Evolutionary conservation across 53 echinoderm and acorn worm species (phyloP), one percentile per base, ranked within the genome.

Genomic region (Patiria pectinifera): DNA sequence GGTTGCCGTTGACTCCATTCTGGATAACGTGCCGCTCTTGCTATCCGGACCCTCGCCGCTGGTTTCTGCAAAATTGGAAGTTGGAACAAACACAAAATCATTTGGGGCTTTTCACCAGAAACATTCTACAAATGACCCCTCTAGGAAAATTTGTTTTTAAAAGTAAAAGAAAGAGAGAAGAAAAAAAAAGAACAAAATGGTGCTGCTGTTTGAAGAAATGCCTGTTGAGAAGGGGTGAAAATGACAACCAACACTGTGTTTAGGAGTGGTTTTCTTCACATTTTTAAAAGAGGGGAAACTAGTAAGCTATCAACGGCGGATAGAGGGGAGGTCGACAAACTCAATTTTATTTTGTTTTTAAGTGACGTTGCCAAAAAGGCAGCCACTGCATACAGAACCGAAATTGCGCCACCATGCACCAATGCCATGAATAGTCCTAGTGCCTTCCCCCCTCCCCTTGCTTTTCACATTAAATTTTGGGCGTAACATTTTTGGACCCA

Each of bases 1-100:
- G 45, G 90, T 90, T n/a, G 90, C 14, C 46, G 81, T 80, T 4
- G 90, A 90, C 69, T 90, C 90, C 90, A 90, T 90, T 6, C 90
- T 35, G 66, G 90, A 63, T 45, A 90, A 24, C 1, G 90, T 81
- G 11, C 18, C 69, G 63, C n/a, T 80, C 80, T 90, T 90, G 66
- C 46, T 53, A 11, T 90, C 90, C 14, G 66, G 24, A 22, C 11
- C 80, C 6, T 90, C 90, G 23, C 78, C 48, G 48, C 90, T 81
- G 9, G 90, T 66, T 62, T 90, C 90, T 90, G 69, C 48, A 45
- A 79, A 15, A 47, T 45, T 43, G 44, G 35, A 35, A 35, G 35
- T 35, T 35, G 35, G 35, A 35, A 35, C 35, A 35, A 35, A 35
- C 35, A 35, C 35, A 35, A 35, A 35, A 35, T 35, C 35, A 35